A percentile compares a stretch with the other conserved stretches of the same genome.
Evolutionary conservation across 2,888 invertebrate species (phyloP).

Genomic region (Timandra comae): DNA sequence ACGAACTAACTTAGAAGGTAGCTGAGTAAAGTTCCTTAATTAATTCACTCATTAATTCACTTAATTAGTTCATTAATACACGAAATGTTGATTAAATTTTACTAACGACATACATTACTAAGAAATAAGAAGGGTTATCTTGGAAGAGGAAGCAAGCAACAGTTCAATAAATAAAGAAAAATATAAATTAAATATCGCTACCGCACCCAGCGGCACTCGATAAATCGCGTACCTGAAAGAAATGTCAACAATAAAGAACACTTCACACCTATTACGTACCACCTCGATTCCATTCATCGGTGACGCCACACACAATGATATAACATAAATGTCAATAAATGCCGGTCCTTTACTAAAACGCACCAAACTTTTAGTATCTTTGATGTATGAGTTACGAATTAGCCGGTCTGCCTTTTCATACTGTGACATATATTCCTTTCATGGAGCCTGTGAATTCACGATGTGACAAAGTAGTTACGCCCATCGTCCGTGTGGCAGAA

Average conservation of each 20-base stretch:
- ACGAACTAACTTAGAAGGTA: too few relatives aligned
- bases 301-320: constrained; percentile 70
- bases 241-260: constrained; percentile 56
- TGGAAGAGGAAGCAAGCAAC: too few relatives aligned
- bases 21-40: too few relatives aligned
- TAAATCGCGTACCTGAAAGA: constrained; percentile 36
- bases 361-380: constrained; percentile 56
- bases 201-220: constrained; percentile 12
- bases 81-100: too few relatives aligned
- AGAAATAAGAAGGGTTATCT: too few relatives aligned
- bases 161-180: too few relatives aligned
- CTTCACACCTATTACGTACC: constrained; percentile 74
- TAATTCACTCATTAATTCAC: too few relatives aligned
- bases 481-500: constrained; percentile 61
- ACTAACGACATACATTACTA: too few relatives aligned
- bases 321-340: constrained; percentile 68
- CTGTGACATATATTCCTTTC: constrained; percentile 45
- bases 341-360: constrained; percentile 54
- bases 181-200: constrained; percentile 3
- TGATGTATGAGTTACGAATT: constrained; percentile 74
- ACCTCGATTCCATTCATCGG: constrained; percentile 60
- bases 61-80: too few relatives aligned
- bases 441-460: constrained; percentile 49
- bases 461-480: constrained; percentile 69
- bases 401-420: constrained; percentile 59